Evolutionary conservation across 2,797 vertebrate species (phyloP), one percentile per base, ranked within the genome.

Genomic region (Sebastes vulpes): DNA sequence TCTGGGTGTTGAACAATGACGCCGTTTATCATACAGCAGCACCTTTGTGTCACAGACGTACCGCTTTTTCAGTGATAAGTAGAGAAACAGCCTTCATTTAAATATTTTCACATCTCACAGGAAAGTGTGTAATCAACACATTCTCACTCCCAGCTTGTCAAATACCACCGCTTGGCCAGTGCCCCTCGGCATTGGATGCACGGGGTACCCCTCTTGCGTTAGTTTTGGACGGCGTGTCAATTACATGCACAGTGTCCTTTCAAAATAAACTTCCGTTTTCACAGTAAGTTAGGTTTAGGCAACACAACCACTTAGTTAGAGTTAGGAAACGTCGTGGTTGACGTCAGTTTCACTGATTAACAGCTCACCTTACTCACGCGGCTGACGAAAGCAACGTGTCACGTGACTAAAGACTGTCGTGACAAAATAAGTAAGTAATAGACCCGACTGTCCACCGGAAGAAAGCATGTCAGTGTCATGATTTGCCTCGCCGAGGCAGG

Each of bases 11-110:
- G 21, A 80, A 75, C 67, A 54, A 9, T 53, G 18, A 4, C 35
- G 32, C 9, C 5, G 48, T 53, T 75, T 53, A 71, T 76, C 66
- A n/a, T 11, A 26, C 12, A 10, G 21, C 50, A 31, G 58, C 32
- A 25, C 25, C 42, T n/a, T 6, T 23, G 28, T 18, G 29, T 71
- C 64, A 50, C 28, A 25, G 48, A 31, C 61, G 58, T 52, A 16
- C 14, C 58, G 46, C 35, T 75, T 72, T 50, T 66, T 12, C 56
- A 38, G 52, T 66, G 72, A 82, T 61, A 60, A 65, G 67, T 4
- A 12, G 11, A 9, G 4, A 48, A 69, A 65, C 46, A 70, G 60
- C 26, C 35, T 6, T 61, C 11, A 69, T 16, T 70, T 25, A n/a
- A n/a, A 58, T 28, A 32, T 26, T 42, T 29, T 61, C 14, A 48